Percentiles rank a stretch among this genome's conserved stretches.
Conservation (phyloP, 2,888 invertebrate species). For the Protophormia terraenovae region DNA sequence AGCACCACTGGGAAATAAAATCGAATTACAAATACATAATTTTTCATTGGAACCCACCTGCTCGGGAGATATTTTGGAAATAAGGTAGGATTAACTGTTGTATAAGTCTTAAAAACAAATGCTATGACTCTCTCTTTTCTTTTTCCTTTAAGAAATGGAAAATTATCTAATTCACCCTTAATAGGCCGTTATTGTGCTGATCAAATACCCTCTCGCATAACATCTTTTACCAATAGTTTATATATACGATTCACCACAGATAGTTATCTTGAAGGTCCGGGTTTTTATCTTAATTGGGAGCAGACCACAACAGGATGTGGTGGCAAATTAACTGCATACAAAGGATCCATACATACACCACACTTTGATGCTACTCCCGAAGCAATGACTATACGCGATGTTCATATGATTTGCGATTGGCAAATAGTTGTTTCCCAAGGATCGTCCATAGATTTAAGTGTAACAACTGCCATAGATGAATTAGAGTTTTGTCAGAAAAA, state of each 20-base stretch:
- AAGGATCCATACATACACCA: slow-evolving; percentile 91
- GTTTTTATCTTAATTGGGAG: slow-evolving; percentile 89
- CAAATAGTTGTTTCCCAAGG: slow-evolving; percentile 88
- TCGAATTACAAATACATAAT: slow-evolving; percentile 86
- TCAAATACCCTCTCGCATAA: slow-evolving; percentile 84
- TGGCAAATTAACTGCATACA: slow-evolving; percentile 86
- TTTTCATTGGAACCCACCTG: slow-evolving; percentile 87
- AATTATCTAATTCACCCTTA: slow-evolving; percentile 86
- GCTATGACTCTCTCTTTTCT: too few species aligned
- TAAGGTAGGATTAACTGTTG: too few species aligned
- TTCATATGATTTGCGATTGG: slow-evolving; percentile 90
- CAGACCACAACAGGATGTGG: slow-evolving; percentile 89
- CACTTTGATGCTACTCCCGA: slow-evolving; percentile 80
- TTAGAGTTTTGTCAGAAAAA: slow-evolving; percentile 82
- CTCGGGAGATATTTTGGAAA: slow-evolving; percentile 87
- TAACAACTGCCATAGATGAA: slow-evolving; percentile 83
- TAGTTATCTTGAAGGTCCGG: slow-evolving; percentile 83
- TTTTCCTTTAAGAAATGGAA: slow-evolving; percentile 96
- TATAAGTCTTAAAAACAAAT: too few species aligned
- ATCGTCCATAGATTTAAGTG: slow-evolving; percentile 85
- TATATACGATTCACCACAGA: slow-evolving; percentile 90
- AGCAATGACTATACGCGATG: slow-evolving; percentile 78
- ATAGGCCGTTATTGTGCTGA: slow-evolving; percentile 90
- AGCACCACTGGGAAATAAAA: slow-evolving; percentile 88
- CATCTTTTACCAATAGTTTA: slow-evolving; percentile 89